A percentile compares a stretch with the other conserved stretches of the same genome.
Conservation (phyloP, 1,140 invertebrate genomes). For the Venustaconcha ellipsiformis region DNA sequence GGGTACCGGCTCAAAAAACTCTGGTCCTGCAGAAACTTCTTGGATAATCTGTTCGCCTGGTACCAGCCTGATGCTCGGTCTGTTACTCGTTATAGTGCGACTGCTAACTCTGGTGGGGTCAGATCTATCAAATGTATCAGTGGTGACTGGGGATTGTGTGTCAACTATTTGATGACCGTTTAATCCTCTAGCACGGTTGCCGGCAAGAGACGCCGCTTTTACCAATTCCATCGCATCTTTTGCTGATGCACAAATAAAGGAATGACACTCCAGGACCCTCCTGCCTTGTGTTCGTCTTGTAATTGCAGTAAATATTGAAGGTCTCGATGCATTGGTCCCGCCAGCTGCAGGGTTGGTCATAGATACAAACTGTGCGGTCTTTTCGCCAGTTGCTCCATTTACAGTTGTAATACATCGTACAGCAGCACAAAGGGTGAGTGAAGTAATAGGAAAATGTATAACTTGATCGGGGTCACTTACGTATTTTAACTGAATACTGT, state of each 20-base stretch:
- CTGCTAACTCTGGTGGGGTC: slow-evolving; percentile 11
- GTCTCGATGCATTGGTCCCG: slow-evolving; percentile 77
- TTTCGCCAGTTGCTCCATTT: slow-evolving; percentile 60
- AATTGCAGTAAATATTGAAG: slow-evolving; percentile 97
- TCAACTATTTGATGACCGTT: too few relatives aligned
- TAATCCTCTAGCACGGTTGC: slow-evolving; percentile 14
- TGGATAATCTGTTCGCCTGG: slow-evolving; percentile 28
- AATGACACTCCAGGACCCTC: slow-evolving; percentile 98
- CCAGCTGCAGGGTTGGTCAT: slow-evolving; percentile 84
- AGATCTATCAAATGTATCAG: slow-evolving; percentile 3
- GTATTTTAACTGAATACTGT: slow-evolving; percentile 95
- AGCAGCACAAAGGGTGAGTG: slow-evolving; percentile 97
- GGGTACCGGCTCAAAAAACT: slow-evolving; percentile 54
- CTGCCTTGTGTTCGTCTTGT: slow-evolving; percentile 95
- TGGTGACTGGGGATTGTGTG: background rate
- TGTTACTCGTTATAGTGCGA: slow-evolving; percentile 10
- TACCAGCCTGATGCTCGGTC: slow-evolving; percentile 33
- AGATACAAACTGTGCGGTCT: slow-evolving; percentile 84
- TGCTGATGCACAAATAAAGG: slow-evolving; percentile 90
- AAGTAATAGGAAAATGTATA: slow-evolving; percentile 97
- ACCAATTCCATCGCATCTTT: slow-evolving; percentile 64
- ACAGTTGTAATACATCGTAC: slow-evolving; percentile 72
- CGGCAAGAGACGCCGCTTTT: slow-evolving; percentile 54
- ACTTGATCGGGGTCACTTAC: slow-evolving; percentile 96
- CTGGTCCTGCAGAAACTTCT: slow-evolving; percentile 39